Conservation (phyloP, 2,113 vertebrate species). For the Sinocyclocheilus grahami region DNA sequence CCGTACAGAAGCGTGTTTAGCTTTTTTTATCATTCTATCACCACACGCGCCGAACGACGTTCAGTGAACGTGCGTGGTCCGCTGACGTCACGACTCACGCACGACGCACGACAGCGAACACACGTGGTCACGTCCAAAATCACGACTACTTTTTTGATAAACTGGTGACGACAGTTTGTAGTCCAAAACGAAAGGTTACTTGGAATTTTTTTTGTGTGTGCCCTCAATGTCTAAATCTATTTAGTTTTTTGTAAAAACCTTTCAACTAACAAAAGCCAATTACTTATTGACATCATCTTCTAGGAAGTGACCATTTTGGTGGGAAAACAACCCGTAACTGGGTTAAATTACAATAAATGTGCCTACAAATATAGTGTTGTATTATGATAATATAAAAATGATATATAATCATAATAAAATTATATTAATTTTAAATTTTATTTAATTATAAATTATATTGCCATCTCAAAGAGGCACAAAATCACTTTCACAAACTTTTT, state of each 20-base stretch:
- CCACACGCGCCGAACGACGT: constrained; percentile 19
- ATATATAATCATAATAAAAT: too few relatives aligned
- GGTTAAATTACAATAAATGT: too few relatives aligned
- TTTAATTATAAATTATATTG: too few relatives aligned
- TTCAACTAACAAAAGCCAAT: not conserved
- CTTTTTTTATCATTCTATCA: constrained; percentile 5
- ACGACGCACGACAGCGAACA: not conserved
- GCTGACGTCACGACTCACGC: constrained; percentile 25
- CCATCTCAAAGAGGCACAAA: too few relatives aligned
- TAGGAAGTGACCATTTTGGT: not conserved
- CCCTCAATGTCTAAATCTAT: too few relatives aligned
- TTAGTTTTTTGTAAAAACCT: not conserved
- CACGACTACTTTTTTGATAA: not conserved
- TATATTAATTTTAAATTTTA: too few relatives aligned
- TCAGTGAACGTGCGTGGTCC: not conserved
- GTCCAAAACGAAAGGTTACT: not conserved
- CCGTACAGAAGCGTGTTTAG: constrained; percentile 29
- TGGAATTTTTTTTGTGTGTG: too few relatives aligned
- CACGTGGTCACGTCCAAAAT: not conserved
- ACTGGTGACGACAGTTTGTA: not conserved
- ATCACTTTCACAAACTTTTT: too few relatives aligned
- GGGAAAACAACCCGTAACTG: not conserved
- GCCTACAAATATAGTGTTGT: too few relatives aligned
- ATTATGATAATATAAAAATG: too few relatives aligned
- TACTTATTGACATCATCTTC: not conserved